Evolutionary conservation across 2,113 vertebrate genomes (phyloP).

Genomic region (Sphyrna mokarran): DNA sequence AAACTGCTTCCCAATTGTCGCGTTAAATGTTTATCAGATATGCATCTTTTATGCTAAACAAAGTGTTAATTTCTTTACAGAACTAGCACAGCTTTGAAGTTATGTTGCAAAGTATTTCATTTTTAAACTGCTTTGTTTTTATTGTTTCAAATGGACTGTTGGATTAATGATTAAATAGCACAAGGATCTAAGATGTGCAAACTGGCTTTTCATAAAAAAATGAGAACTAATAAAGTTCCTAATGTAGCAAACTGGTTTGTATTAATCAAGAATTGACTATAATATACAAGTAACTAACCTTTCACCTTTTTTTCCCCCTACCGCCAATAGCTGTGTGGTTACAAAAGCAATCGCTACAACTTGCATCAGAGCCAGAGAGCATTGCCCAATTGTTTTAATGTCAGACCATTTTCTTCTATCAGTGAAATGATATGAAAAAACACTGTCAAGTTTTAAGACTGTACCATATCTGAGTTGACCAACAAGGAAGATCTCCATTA

Average conservation of each 20-base stretch:
- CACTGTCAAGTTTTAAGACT: neutral
- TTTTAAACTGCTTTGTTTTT: neutral
- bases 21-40: neutral
- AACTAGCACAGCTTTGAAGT: neutral
- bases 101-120: neutral
- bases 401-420: neutral
- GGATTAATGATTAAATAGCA: constrained; percentile 4
- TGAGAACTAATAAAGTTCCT: neutral
- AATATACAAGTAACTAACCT: neutral
- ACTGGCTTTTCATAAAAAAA: neutral
- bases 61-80: neutral
- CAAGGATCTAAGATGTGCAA: neutral
- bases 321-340: neutral
- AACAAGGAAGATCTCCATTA: neutral
- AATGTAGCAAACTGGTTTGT: neutral
- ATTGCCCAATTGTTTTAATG: neutral
- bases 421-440: neutral
- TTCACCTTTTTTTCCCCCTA: neutral
- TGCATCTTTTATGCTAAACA: neutral
- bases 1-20: neutral
- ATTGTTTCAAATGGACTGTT: neutral
- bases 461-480: neutral
- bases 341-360: neutral
- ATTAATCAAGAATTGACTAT: neutral
- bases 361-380: neutral